A percentile compares a stretch with the other conserved stretches of the same genome.
These are phyloP conservation scores for Erebia epiphron DNA, from an alignment of 2,888 invertebrate genomes.

Conservation along the genomic window DNA sequence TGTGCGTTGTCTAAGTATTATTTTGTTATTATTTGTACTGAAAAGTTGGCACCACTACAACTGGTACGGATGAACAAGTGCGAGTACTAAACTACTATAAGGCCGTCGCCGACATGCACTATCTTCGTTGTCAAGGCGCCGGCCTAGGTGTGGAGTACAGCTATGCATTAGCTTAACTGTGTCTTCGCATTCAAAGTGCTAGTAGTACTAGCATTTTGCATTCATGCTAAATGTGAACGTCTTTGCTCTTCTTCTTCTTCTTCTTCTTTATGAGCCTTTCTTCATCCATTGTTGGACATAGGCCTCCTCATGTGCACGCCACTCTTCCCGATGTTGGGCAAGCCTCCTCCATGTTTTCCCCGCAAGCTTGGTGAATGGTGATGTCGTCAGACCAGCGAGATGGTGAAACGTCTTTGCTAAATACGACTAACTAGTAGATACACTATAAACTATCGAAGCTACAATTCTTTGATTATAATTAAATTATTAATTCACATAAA, in stretches of 20 bases:
- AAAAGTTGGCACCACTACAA: constrained; percentile 2
- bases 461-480: too few relatives aligned
- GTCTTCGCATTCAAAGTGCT: constrained; percentile 12
- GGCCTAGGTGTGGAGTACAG: constrained; percentile 23
- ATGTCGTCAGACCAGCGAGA: too few relatives aligned
- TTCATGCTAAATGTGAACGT: constrained; percentile 17
- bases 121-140: constrained; percentile 29
- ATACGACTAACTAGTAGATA: too few relatives aligned
- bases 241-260: too few relatives aligned
- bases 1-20: neutral
- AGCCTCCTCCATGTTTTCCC: too few relatives aligned
- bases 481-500: too few relatives aligned
- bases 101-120: constrained; percentile 34
- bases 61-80: constrained; percentile 13
- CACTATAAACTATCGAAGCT: too few relatives aligned
- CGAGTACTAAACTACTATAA: constrained; percentile 11
- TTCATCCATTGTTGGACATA: too few relatives aligned
- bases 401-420: neutral
- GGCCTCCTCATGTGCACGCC: too few relatives aligned
- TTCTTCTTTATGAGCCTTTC: too few relatives aligned
- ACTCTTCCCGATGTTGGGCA: too few relatives aligned
- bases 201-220: constrained; percentile 14
- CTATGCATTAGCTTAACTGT: constrained; percentile 22
- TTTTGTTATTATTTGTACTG: neutral
- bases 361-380: too few relatives aligned